Evolutionary conservation across 2,888 invertebrate genomes (phyloP).

Genomic region (Leptinotarsa rubiginosa): DNA sequence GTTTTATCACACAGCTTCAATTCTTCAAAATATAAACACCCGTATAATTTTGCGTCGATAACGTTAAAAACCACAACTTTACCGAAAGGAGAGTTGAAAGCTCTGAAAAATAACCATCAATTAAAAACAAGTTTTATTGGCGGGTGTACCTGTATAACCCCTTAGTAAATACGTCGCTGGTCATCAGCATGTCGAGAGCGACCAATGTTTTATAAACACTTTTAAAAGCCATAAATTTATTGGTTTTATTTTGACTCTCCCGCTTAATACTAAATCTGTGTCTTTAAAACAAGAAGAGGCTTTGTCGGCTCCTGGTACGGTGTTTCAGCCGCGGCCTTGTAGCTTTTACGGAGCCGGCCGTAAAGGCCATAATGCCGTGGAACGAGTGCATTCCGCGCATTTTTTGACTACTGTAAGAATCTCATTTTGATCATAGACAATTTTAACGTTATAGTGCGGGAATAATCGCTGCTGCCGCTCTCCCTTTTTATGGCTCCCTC

Average conservation of each 20-base stretch:
- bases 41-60: neutral
- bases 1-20: too few relatives aligned
- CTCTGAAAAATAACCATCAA: slow-evolving; percentile 13
- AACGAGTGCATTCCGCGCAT: slow-evolving; percentile 59
- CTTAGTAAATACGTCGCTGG: slow-evolving; percentile 52
- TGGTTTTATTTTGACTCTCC: slow-evolving; percentile 63
- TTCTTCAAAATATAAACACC: too few relatives aligned
- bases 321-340: slow-evolving; percentile 43
- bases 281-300: slow-evolving; percentile 62
- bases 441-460: slow-evolving; percentile 47
- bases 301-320: slow-evolving; percentile 62
- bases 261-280: slow-evolving; percentile 65
- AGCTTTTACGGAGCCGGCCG: slow-evolving; percentile 44
- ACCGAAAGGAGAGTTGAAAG: slow-evolving; percentile 5
- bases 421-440: slow-evolving; percentile 60
- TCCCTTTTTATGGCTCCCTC: slow-evolving; percentile 21
- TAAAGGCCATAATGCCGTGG: slow-evolving; percentile 55
- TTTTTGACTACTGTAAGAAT: slow-evolving; percentile 67
- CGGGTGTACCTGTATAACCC: slow-evolving; percentile 18
- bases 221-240: slow-evolving; percentile 64
- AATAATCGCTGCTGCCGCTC: slow-evolving; percentile 17
- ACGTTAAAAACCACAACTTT: neutral
- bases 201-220: slow-evolving; percentile 65
- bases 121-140: slow-evolving; percentile 22
- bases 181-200: slow-evolving; percentile 59